Evolutionary conservation across 1,140 invertebrate genomes (phyloP).

Genomic region (Magallana gigas): DNA sequence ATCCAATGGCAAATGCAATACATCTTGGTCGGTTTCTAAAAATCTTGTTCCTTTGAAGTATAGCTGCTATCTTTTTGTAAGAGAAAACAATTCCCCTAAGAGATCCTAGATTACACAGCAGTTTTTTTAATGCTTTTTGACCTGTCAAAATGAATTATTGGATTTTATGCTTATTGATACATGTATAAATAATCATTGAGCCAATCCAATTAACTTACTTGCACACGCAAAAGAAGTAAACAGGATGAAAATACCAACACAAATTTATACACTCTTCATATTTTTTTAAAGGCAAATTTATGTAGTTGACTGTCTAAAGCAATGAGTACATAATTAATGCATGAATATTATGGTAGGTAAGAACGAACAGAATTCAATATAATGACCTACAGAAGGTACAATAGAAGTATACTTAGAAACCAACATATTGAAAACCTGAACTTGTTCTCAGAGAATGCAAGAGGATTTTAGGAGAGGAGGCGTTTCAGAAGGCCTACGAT

Average conservation of each 20-base stretch:
- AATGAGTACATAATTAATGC: neutral
- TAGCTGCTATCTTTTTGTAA: constrained; percentile 2
- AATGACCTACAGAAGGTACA: no score
- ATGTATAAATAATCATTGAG: no score
- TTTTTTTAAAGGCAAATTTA: neutral
- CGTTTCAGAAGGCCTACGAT: constrained; percentile 75
- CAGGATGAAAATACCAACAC: no score
- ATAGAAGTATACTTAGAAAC: no score
- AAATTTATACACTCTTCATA: no score
- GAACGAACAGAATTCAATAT: neutral
- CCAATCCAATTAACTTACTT: no score
- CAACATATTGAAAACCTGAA: constrained; percentile 47
- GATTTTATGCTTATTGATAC: no score
- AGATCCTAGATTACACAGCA: neutral
- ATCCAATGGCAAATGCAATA: neutral
- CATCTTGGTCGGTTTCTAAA: neutral
- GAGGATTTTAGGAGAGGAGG: constrained; percentile 71
- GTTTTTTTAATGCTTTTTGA: neutral
- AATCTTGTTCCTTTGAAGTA: neutral
- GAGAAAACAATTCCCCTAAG: neutral
- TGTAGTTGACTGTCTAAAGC: neutral
- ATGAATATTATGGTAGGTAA: neutral
- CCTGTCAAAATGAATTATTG: neutral
- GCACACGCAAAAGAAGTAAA: neutral
- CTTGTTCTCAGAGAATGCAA: constrained; percentile 73